phyloP scores from a whole-genome alignment of 53 echinoderm and acorn worm genomes.

The Echinometra lucunter region DNA sequence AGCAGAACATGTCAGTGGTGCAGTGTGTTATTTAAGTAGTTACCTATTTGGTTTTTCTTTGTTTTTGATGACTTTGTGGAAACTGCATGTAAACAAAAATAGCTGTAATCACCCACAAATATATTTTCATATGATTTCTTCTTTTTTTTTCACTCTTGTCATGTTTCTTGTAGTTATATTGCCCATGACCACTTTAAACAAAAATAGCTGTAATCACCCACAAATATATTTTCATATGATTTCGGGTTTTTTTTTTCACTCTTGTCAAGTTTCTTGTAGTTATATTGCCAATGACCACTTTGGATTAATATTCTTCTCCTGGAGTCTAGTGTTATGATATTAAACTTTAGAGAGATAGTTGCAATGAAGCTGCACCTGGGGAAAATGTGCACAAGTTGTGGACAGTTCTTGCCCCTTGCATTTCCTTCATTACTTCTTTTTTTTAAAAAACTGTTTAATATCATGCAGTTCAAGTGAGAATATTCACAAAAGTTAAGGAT shows the following conservation, averaged over 20 bases:
- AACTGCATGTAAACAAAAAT: neutral
- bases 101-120: neutral
- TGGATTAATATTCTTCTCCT: no score
- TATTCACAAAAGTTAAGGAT: no score
- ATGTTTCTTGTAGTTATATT: neutral
- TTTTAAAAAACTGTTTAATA: no score
- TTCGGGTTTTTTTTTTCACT: neutral
- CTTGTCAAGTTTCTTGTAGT: neutral
- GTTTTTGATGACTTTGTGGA: neutral
- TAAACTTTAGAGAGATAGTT: no score
- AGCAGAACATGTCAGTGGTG: neutral
- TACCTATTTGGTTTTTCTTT: conserved; percentile 32
- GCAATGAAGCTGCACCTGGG: no score
- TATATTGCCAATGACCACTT: neutral
- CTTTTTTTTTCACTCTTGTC: neutral
- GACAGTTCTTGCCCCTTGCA: no score
- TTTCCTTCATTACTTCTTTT: no score
- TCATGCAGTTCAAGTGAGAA: no score
- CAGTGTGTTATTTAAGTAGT: neutral
- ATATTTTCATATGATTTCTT: neutral
- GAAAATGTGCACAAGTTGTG: no score
- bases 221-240: neutral
- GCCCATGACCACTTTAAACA: neutral
- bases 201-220: neutral
- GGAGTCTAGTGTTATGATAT: no score